Conservation (phyloP, 2,888 invertebrate species). For the Aphidoletes aphidimyza region DNA sequence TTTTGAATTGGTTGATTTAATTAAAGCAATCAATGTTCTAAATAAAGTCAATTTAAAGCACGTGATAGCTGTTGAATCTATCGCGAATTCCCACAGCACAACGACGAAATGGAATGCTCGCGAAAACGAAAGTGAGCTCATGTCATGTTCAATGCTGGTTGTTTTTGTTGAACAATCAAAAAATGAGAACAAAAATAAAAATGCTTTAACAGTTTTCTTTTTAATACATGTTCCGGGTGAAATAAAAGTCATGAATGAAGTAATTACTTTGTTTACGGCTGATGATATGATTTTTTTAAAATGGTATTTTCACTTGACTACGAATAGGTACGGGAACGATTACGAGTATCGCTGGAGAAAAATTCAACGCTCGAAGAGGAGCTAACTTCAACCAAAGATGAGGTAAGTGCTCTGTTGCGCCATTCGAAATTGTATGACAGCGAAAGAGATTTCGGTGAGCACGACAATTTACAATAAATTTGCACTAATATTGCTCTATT, state of each 20-base stretch:
- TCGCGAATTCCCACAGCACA: no score
- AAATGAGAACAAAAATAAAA: no score
- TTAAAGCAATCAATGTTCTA: slow-evolving; percentile 30
- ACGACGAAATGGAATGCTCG: no score
- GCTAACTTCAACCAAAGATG: slow-evolving; percentile 93
- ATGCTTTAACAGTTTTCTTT: no score
- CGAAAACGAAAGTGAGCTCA: no score
- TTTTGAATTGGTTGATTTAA: neutral
- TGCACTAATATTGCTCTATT: neutral
- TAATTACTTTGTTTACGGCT: neutral
- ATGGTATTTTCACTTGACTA: slow-evolving; percentile 56
- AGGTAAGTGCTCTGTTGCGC: slow-evolving; percentile 81
- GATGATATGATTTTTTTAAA: neutral
- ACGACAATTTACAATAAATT: neutral
- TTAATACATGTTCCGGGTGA: no score
- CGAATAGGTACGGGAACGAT: slow-evolving; percentile 89
- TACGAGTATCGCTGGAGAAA: slow-evolving; percentile 95
- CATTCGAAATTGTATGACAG: slow-evolving; percentile 18
- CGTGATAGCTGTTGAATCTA: no score
- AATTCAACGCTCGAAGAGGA: slow-evolving; percentile 97
- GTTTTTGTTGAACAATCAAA: no score
- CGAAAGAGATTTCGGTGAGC: no score
- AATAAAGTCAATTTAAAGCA: neutral
- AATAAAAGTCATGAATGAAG: neutral
- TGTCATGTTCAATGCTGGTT: no score